Conservation (phyloP, 2,797 vertebrate genomes). For the Tinamus major region DNA sequence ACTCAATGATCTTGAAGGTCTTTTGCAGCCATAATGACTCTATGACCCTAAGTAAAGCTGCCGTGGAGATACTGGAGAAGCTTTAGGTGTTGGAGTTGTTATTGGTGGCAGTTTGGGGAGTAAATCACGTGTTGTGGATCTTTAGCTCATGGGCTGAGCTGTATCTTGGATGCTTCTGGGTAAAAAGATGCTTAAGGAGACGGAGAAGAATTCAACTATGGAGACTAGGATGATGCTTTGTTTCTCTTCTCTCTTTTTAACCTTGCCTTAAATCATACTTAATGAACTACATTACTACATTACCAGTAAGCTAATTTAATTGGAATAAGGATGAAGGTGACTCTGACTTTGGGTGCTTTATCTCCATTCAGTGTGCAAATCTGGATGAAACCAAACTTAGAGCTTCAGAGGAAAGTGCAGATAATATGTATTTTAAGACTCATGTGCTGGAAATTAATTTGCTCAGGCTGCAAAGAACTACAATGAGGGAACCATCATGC, state of each 20-base stretch:
- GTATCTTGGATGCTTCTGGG: fast-evolving
- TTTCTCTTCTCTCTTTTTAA: not conserved
- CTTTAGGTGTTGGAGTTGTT: fast-evolving
- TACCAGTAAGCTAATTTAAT: not conserved
- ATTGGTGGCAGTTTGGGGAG: fast-evolving
- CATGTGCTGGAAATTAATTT: not conserved
- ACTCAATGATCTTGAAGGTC: no score
- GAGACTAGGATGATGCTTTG: not conserved
- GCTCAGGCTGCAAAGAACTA: not conserved
- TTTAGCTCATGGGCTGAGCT: fast-evolving
- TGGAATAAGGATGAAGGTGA: not conserved
- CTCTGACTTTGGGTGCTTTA: not conserved
- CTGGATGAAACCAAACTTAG: not conserved
- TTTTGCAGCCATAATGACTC: no score
- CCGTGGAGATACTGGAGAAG: not conserved
- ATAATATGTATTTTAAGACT: not conserved
- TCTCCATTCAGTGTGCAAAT: not conserved
- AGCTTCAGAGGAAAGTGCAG: not conserved
- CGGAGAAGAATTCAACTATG: not conserved
- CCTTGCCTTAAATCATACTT: not conserved
- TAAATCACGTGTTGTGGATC: fast-evolving
- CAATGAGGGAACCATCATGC: not conserved
- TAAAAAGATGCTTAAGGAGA: not conserved
- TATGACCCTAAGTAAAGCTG: no score
- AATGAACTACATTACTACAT: fast-evolving